Base-by-base conservation (phyloP, 2,888 invertebrate species). In the Antitype chi region DNA sequence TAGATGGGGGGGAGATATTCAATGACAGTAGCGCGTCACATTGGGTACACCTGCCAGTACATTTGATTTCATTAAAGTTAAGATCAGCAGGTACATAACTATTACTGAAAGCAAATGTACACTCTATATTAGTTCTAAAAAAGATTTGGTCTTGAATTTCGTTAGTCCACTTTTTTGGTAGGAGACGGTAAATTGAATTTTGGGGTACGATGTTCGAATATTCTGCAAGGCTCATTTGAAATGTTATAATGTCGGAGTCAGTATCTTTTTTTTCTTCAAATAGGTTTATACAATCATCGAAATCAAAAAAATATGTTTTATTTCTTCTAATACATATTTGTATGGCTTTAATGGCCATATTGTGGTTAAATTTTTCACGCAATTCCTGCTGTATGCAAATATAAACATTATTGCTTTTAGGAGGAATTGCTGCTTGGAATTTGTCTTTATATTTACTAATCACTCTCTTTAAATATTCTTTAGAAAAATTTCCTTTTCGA, bases 181-280 rank as follows among this genome's bases (percentile, higher is more conserved):
- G n/a, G 55, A 70, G 62, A 53, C 75, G 70, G 64, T 70, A 75
- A 71, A 76, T 71, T 71, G 71, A 71, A 28, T 76, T 76, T 76
- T 66, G 28, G 9, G 76, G 76, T 59, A 76, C 52, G 20, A 77
- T 77, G 64, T 73, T 77, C 32, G 63, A 70, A 49, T 77, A 77
- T 77, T 77, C 77, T 69, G 63, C 73, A 73, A 77, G 69, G 69
- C 67, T 77, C 73, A 69, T 77, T 77, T 77, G 63, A 70, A 77
- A 77, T 73, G 73, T 73, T 63, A 76, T 49, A 69, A 72, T 77
- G 53, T 77, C 0, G 62, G 60, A 0, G 43, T 70, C 70, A 68
- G 57, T 49, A n/a, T 76, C 71, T 71, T 71, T 6, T 70, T 70
- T 70, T 70, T 70, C 70, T 62, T 75, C 70, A 70, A 53, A 75